Evolutionary conservation across 2,113 vertebrate genomes (phyloP).

Genomic region (Oceanites oceanicus): DNA sequence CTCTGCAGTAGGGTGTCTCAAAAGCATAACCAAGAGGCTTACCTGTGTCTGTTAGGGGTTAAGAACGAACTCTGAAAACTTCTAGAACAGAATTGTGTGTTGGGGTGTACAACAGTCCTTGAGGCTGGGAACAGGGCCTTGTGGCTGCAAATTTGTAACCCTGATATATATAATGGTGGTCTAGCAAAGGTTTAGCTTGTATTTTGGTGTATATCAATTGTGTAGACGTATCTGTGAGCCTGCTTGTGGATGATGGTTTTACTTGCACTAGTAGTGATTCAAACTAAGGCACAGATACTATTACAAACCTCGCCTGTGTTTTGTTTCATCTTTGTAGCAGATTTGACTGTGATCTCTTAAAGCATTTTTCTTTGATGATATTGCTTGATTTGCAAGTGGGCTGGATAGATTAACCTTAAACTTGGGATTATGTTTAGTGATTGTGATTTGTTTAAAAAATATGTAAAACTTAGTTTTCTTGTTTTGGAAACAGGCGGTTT

Average conservation of each 20-base stretch:
- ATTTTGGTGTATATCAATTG: accelerated
- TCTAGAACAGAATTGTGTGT: neutral
- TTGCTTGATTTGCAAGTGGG: neutral
- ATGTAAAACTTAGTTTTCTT: neutral
- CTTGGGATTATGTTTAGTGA: neutral
- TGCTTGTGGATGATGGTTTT: neutral
- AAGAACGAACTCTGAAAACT: neutral
- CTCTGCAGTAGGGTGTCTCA: neutral
- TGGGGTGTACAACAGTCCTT: neutral
- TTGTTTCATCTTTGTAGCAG: neutral
- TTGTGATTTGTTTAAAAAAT: neutral
- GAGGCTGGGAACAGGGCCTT: neutral
- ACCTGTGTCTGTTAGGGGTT: neutral
- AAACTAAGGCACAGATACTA: neutral
- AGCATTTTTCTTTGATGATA: neutral
- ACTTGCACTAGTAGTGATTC: neutral
- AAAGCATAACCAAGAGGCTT: neutral
- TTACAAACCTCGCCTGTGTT: neutral
- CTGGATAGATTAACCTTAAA: neutral
- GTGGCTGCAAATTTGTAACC: neutral
- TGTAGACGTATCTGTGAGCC: neutral
- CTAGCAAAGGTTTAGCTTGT: neutral
- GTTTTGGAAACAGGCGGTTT: neutral
- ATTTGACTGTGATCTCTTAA: neutral
- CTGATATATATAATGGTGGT: neutral